phyloP scores from a whole-genome alignment of 2,113 vertebrate species.

The Crotalus horridus region DNA sequence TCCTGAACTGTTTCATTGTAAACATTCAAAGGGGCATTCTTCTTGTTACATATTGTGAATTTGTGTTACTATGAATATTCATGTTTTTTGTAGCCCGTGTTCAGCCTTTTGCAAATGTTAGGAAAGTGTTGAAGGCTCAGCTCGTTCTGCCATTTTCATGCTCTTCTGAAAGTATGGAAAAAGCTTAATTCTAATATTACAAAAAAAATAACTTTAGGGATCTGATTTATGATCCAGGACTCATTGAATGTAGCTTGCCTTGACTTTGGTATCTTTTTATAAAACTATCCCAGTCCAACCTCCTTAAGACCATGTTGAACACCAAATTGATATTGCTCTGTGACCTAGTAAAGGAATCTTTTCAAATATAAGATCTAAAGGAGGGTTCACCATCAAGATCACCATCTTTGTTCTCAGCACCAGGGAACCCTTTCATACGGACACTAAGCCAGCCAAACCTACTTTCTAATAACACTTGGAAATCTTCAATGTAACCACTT shows the following conservation, averaged over 20 bases:
- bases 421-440: no score
- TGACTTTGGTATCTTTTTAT: background rate
- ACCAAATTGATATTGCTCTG: background rate
- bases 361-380: background rate
- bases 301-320: background rate
- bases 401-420: no score
- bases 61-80: slow-evolving; percentile 20
- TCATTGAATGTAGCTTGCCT: background rate
- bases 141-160: background rate
- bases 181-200: background rate
- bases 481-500: no score
- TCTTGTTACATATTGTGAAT: slow-evolving; percentile 35
- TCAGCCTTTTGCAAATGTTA: background rate
- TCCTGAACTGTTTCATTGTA: background rate
- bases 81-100: slow-evolving; percentile 4
- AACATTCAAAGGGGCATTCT: slow-evolving; percentile 20
- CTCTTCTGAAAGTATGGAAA: background rate
- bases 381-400: no score
- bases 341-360: background rate
- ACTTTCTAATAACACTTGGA: no score
- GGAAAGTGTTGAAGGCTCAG: background rate
- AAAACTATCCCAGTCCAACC: background rate
- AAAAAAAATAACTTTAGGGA: background rate
- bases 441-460: no score
- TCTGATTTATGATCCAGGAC: background rate